phyloP scores from a whole-genome alignment of 2,797 vertebrate species.

The Heterohyrax brucei region DNA sequence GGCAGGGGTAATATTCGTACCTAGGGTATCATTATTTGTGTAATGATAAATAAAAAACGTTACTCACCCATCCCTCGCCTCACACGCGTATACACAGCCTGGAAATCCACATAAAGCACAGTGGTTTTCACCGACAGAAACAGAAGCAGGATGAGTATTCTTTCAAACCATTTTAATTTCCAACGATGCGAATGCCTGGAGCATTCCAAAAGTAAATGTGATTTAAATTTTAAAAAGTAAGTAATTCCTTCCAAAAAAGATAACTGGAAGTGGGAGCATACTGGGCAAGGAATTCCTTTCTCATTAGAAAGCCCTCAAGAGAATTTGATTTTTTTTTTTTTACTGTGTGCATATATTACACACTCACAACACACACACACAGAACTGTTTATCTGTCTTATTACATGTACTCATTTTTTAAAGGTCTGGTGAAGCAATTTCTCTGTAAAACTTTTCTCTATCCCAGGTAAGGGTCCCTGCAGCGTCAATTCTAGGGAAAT shows the following conservation, averaged over 20 bases:
- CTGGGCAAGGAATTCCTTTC: not conserved
- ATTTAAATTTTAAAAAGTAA: conserved; percentile 22
- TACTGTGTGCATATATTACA: not conserved
- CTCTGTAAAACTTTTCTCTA: not conserved
- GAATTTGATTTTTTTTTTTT: conserved; percentile 25
- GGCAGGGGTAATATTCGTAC: not conserved
- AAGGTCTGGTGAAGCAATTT: not conserved
- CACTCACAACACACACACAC: not conserved
- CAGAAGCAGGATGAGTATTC: not conserved
- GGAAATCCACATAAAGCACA: not conserved
- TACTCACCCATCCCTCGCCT: too few species aligned
- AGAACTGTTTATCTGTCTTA: not conserved
- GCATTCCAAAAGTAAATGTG: not conserved
- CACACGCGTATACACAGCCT: too few species aligned
- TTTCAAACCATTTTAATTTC: not conserved
- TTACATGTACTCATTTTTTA: not conserved
- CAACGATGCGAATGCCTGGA: not conserved
- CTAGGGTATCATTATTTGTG: not conserved
- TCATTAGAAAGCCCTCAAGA: not conserved
- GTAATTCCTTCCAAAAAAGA: not conserved
- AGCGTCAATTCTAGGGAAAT: not conserved
- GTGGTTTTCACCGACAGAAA: not conserved
- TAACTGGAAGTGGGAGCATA: not conserved
- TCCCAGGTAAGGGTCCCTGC: not conserved
- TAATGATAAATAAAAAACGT: not conserved